A percentile compares a stretch with the other conserved stretches of the same genome.
phyloP scores from a whole-genome alignment of 2,888 invertebrate species.

The Augiades crinisus region DNA sequence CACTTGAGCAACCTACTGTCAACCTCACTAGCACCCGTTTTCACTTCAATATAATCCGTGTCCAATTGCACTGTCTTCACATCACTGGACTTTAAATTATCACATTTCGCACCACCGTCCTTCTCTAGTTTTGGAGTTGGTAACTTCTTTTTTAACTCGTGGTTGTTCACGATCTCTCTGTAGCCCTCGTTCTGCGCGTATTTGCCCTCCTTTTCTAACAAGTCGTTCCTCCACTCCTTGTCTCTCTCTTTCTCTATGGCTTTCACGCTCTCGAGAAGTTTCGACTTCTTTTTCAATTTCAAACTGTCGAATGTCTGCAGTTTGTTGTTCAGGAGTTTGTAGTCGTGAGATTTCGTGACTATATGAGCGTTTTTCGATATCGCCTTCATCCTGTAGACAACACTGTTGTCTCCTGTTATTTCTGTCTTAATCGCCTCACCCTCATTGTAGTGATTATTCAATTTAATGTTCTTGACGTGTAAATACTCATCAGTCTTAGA shows the following conservation, averaged over 20 bases:
- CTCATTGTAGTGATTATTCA: slow-evolving; percentile 64
- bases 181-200: slow-evolving; percentile 76
- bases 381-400: slow-evolving; percentile 73
- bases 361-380: slow-evolving; percentile 75
- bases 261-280: slow-evolving; percentile 57
- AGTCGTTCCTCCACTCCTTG: slow-evolving; percentile 82
- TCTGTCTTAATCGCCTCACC: slow-evolving; percentile 63
- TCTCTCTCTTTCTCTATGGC: slow-evolving; percentile 60
- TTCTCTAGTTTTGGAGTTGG: slow-evolving; percentile 60
- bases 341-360: slow-evolving; percentile 72
- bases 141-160: slow-evolving; percentile 72
- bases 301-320: slow-evolving; percentile 54
- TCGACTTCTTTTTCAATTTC: slow-evolving; percentile 70
- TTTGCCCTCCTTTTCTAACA: slow-evolving; percentile 78
- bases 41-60: slow-evolving; percentile 53
- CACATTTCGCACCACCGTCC: slow-evolving; percentile 61
- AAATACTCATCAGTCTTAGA: slow-evolving; percentile 69
- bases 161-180: slow-evolving; percentile 70
- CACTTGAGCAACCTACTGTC: slow-evolving; percentile 65
- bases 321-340: slow-evolving; percentile 62
- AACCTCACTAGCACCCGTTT: slow-evolving; percentile 66
- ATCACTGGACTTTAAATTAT: slow-evolving; percentile 60
- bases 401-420: slow-evolving; percentile 65
- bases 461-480: slow-evolving; percentile 61
- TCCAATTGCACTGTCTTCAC: slow-evolving; percentile 63